Base-by-base conservation (phyloP, 2,113 vertebrate species). In the Misgurnus anguillicaudatus region DNA sequence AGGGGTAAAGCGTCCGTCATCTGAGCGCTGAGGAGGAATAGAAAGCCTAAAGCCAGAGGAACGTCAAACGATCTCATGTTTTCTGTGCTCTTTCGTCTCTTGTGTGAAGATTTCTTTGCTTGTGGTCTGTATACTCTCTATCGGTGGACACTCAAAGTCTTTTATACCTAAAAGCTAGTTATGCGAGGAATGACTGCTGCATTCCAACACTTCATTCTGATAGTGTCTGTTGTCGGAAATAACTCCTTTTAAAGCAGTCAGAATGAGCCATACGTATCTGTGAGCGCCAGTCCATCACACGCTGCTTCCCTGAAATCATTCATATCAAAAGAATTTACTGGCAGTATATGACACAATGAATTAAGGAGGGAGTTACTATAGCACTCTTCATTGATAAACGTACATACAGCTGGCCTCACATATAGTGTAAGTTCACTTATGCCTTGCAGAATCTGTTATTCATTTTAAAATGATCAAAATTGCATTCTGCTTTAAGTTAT, bases 181-280 rank as follows among this genome's bases (percentile, higher is more conserved):
- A 92, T 91, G 90, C 80, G 81, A 85, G 87, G 92, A 94, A 92
- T 90, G 82, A 61, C 62, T 80, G 69, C 70, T 61, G 75, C 91
- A 92, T 93, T 89, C 91, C 88, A 86, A 93, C 93, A 93, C 93
- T 90, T 93, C 84, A 60, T 83, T 82, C 81, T 89, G 93, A 93
- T 94, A 91, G 87, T 82, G 67, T 58, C 67, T 78, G 85, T 91
- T 86, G 89, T 89, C 87, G 87, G 91, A 93, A 91, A 88, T 81
- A 41, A 75, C 79, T 91, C 91, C 91, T 89, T 93, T 92, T 93
- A 90, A 91, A 94, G 92, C 53, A 61, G 57, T 61, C 57, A 39
- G 19, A 38, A 70, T 55, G 48, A 6, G 53, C 38, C 66, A 51
- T 1, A 68, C 53, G 61, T 51, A n/a, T 5, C 53, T 6, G 39